These are phyloP conservation scores for Ectemnius cavifrons DNA, from an alignment of 2,888 invertebrate species.

Conservation along the genomic window DNA sequence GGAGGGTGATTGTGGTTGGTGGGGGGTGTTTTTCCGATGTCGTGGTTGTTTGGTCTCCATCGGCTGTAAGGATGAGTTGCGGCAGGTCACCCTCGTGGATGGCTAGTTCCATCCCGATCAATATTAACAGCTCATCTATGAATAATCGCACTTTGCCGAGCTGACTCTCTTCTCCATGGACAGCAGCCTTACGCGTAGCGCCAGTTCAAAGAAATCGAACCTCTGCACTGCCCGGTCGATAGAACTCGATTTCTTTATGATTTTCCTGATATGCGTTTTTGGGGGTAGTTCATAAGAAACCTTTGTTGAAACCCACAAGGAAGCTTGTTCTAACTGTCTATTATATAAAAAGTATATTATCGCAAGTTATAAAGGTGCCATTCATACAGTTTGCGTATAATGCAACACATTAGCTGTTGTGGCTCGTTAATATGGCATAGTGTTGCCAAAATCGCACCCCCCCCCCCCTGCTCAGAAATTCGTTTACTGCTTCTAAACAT, in stretches of 20 bases:
- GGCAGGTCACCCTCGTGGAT: not conserved
- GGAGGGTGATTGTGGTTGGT: too few relatives aligned
- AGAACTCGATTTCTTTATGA: not conserved
- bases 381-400: too few relatives aligned
- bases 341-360: too few relatives aligned
- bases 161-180: not conserved
- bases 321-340: too few relatives aligned
- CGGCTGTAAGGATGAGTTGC: not conserved
- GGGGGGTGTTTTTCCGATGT: not conserved
- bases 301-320: too few relatives aligned
- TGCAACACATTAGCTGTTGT: too few relatives aligned
- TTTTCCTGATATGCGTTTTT: too few relatives aligned
- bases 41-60: conserved; percentile 2
- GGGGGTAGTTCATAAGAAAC: not conserved
- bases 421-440: too few relatives aligned
- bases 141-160: conserved; percentile 22
- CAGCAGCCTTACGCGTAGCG: not conserved
- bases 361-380: too few relatives aligned
- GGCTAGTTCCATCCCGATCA: conserved; percentile 13
- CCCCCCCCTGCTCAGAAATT: too few relatives aligned
- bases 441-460: too few relatives aligned
- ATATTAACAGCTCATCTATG: conserved; percentile 9
- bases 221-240: not conserved
- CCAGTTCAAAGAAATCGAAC: not conserved
- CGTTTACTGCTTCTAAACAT: too few relatives aligned